Evolutionary conservation across 2,113 vertebrate genomes (phyloP), one percentile per base, ranked within the genome.

Genomic region (Paramisgurnus dabryanus): DNA sequence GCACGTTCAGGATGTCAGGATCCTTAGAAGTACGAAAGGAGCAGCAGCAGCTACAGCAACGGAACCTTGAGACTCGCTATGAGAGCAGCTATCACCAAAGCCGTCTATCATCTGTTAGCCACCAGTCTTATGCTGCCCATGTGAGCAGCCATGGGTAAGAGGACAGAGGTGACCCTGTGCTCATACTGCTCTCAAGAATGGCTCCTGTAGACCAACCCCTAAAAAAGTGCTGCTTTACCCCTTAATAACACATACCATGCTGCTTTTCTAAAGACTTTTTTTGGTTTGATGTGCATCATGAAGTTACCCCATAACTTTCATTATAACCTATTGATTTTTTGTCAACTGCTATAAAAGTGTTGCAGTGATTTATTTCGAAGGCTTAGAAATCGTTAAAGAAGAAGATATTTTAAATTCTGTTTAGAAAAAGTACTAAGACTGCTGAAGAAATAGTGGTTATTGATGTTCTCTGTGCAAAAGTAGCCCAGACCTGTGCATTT

Each of bases 21-120:
- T 89, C 92, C 66, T 76, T 96, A 83, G 93, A 94, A 17, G 95
- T 96, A 90, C 94, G 92, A 81, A 94, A 95, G 90, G 91, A 89
- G 75, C 90, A 92, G 80, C 84, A 87, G 88, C 0, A 94, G 22
- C 22, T 22, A 87, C 90, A 94, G 27, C 27, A 34, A 87, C 90
- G 86, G 73, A 87, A 89, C 55, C 82, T 84, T 41, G 93, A 95
- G 17, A 92, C 94, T 63, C 95, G 93, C 84, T 95, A 93, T 82
- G 97, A 96, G 82, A 94, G 92, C 83, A 90, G 90, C 0, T 83
- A 67, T 86, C 93, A 95, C 86, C 94, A 92, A 79, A 94, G 93
- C 89, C 90, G 89, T 84, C 94, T 92, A 60, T 87, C 96, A 85
- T 96, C 92, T 90, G 92, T 89, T 88, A 90, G 87, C 89, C 78